Conservation (phyloP, 2,888 invertebrate species). For the Harmothoe impar region DNA sequence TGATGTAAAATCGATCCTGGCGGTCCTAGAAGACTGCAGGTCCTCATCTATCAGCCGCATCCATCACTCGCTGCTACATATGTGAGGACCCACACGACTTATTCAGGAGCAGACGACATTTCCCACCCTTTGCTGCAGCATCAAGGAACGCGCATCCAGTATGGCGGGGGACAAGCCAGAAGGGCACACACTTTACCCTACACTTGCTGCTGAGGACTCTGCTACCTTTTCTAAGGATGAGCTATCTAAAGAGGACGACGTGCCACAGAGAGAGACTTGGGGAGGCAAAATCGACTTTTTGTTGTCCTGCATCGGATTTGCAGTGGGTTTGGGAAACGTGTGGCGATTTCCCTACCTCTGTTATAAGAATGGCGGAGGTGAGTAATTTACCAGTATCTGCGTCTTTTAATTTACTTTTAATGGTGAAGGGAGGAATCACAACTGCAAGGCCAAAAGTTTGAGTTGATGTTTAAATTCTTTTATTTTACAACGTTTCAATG, state of each 20-base stretch:
- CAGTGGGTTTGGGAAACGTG: slow-evolving; percentile 36
- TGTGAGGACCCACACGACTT: too few species aligned
- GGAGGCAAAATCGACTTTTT: slow-evolving; percentile 17
- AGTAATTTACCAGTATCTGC: background rate
- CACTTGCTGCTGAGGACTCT: background rate
- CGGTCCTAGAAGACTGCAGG: too few species aligned
- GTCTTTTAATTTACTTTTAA: background rate
- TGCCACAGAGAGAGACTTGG: slow-evolving; percentile 32
- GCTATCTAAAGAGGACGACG: background rate
- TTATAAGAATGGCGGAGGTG: slow-evolving; percentile 46
- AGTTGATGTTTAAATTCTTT: too few species aligned
- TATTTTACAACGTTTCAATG: too few species aligned
- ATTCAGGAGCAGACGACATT: too few species aligned
- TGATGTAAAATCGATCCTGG: too few species aligned
- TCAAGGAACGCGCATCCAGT: too few species aligned
- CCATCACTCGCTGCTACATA: too few species aligned
- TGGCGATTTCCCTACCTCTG: slow-evolving; percentile 48
- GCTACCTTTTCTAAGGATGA: background rate
- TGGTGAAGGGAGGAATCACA: background rate
- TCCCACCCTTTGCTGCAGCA: too few species aligned
- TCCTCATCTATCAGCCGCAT: too few species aligned
- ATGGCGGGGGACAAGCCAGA: background rate
- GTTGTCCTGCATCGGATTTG: slow-evolving; percentile 21
- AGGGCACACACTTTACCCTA: background rate
- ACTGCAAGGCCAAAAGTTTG: background rate